phyloP scores from a whole-genome alignment of 2,113 vertebrate species.

The Siphamia tubifer region DNA sequence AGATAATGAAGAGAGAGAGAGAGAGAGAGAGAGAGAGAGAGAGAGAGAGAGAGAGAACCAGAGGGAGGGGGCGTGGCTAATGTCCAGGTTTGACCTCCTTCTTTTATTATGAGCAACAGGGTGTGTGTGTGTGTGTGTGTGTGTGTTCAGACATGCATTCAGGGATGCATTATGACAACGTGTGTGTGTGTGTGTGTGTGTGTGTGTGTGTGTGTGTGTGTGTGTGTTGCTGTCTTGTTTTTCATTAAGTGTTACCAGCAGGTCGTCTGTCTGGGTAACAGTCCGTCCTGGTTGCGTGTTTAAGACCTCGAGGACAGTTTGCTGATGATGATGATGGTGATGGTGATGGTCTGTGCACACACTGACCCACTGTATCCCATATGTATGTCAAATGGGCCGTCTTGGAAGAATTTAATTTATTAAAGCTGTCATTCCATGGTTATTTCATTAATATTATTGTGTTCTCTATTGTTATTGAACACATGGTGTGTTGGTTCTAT shows the following conservation, averaged over 20 bases:
- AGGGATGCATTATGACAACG: not conserved
- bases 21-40: too few species aligned
- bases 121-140: conserved; percentile 6
- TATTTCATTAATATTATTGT: too few species aligned
- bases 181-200: not conserved
- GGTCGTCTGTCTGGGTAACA: not conserved
- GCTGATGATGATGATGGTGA: not conserved
- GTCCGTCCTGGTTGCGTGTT: not conserved
- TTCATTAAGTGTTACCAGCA: conserved; percentile 13
- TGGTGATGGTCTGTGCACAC: not conserved
- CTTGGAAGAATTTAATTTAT: too few species aligned
- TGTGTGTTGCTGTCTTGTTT: not conserved
- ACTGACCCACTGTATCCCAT: conserved; percentile 3
- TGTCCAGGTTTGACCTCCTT: conserved; percentile 37
- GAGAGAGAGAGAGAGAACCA: not conserved
- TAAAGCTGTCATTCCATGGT: too few species aligned
- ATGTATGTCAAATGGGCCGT: too few species aligned
- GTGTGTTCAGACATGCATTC: too few species aligned
- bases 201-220: not conserved
- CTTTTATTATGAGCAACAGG: conserved; percentile 39
- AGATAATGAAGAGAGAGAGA: too few species aligned
- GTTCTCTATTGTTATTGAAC: too few species aligned
- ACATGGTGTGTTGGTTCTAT: too few species aligned
- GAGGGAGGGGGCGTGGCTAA: not conserved
- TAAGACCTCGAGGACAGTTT: not conserved